These are phyloP conservation scores for Dicyrtomina minuta DNA, from an alignment of 2,888 invertebrate species.

Conservation along the genomic window DNA sequence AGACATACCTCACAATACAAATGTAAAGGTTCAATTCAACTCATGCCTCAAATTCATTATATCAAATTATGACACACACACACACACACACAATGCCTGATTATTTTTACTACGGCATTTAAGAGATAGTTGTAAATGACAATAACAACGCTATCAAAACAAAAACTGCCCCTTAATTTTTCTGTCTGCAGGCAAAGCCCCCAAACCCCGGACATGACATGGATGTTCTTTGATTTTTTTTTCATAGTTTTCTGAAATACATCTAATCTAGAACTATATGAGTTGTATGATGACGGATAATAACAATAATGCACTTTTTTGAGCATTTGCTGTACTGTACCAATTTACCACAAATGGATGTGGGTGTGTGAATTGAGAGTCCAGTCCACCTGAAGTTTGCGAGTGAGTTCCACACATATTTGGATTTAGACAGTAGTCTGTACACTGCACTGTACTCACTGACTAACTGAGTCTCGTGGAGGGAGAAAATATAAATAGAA, in stretches of 20 bases:
- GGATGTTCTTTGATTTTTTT: conserved; percentile 18
- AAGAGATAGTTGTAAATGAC: too few species aligned
- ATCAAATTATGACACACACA: too few species aligned
- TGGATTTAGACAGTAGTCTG: not conserved
- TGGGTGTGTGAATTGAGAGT: not conserved
- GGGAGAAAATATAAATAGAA: conserved; percentile 4
- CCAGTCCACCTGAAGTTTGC: too few species aligned
- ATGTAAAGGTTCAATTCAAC: too few species aligned
- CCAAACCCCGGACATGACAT: conserved; percentile 4
- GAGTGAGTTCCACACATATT: too few species aligned
- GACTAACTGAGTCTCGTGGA: not conserved
- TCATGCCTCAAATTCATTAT: too few species aligned
- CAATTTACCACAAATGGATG: not conserved
- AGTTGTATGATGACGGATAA: not conserved
- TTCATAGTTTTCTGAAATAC: not conserved
- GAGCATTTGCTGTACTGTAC: not conserved
- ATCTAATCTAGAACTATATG: not conserved
- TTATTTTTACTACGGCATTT: too few species aligned
- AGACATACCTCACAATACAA: too few species aligned
- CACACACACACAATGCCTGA: too few species aligned
- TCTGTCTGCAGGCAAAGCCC: not conserved
- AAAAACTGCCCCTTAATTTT: too few species aligned
- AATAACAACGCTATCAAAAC: too few species aligned
- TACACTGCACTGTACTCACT: not conserved
- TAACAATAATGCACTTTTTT: not conserved